phyloP scores from a whole-genome alignment of 2,113 vertebrate species.

The Micromys minutus region DNA sequence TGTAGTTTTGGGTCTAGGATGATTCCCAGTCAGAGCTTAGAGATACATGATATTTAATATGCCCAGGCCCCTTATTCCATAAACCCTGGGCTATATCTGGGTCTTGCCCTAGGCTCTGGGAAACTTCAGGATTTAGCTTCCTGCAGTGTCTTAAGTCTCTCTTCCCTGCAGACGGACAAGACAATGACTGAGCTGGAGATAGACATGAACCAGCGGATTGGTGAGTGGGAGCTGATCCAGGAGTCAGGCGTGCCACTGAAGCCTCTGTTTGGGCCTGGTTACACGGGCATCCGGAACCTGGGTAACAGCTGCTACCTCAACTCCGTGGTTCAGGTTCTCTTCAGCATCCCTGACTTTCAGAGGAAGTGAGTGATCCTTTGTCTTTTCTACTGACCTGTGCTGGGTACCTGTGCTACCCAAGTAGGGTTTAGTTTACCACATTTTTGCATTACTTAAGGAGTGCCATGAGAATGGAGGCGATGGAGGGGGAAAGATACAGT shows the following conservation, averaged over 20 bases:
- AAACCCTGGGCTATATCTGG: background rate
- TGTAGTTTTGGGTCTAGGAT: background rate
- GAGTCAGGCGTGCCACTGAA: conserved; percentile 95
- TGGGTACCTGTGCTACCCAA: background rate
- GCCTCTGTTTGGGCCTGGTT: conserved; percentile 94
- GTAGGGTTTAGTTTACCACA: background rate
- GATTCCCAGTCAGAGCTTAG: background rate
- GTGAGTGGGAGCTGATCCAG: conserved; percentile 99
- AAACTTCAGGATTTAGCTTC: background rate
- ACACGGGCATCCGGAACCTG: conserved; percentile 98
- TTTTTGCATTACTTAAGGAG: background rate
- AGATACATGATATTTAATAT: background rate
- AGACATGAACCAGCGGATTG: conserved; percentile 98
- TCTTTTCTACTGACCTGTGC: background rate
- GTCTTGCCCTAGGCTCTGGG: background rate
- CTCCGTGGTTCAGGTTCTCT: conserved; percentile 99
- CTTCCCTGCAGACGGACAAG: conserved; percentile 91
- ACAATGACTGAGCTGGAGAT: conserved; percentile 99
- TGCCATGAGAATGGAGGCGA: background rate
- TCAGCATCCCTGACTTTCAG: conserved; percentile 98
- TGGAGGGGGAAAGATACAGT: background rate
- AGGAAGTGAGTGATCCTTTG: conserved; percentile 92
- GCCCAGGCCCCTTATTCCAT: background rate
- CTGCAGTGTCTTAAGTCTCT: conserved; percentile 11
- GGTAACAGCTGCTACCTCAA: conserved; percentile 99